A percentile compares a stretch with the other conserved stretches of the same genome.
These are phyloP conservation scores for Thalpophila matura DNA, from an alignment of 2,888 invertebrate genomes.

Conservation along the genomic window DNA sequence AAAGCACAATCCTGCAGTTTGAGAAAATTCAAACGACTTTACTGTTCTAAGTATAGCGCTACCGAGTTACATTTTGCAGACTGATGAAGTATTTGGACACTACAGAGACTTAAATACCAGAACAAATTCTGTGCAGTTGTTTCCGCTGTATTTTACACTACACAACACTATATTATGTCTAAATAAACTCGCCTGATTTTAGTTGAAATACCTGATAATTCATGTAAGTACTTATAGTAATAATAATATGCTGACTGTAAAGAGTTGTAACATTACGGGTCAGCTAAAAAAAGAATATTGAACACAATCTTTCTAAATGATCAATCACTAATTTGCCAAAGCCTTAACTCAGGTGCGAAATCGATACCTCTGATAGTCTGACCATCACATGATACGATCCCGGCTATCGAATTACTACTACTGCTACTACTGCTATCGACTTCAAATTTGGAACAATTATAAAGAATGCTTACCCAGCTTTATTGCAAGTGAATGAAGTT, in stretches of 20 bases:
- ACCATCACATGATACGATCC: conserved; percentile 47
- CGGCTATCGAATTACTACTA: conserved; percentile 59
- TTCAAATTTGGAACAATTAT: too few species aligned
- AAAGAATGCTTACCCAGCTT: too few species aligned
- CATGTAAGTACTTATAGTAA: neutral
- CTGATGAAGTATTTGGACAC: conserved; percentile 27
- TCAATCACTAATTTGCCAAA: conserved; percentile 43
- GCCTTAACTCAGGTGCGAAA: conserved; percentile 62
- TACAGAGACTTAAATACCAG: conserved; percentile 13
- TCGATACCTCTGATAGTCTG: conserved; percentile 40
- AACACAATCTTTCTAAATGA: conserved; percentile 24
- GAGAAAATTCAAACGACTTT: neutral
- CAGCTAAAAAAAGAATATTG: conserved; percentile 19
- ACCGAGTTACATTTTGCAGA: conserved; percentile 13
- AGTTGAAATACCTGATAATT: neutral
- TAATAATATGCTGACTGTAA: neutral
- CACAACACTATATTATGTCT: conserved; percentile 6
- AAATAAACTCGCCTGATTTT: conserved; percentile 29
- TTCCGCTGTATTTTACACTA: conserved; percentile 4
- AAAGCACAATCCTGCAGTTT: conserved; percentile 2
- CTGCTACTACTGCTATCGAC: too few species aligned
- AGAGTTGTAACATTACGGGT: neutral
- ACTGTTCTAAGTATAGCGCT: conserved; percentile 1
- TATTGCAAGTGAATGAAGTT: too few species aligned
- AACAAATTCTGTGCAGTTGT: conserved; percentile 21